phyloP scores from a whole-genome alignment of 2,888 invertebrate genomes.

The Drosophila sordidula region DNA sequence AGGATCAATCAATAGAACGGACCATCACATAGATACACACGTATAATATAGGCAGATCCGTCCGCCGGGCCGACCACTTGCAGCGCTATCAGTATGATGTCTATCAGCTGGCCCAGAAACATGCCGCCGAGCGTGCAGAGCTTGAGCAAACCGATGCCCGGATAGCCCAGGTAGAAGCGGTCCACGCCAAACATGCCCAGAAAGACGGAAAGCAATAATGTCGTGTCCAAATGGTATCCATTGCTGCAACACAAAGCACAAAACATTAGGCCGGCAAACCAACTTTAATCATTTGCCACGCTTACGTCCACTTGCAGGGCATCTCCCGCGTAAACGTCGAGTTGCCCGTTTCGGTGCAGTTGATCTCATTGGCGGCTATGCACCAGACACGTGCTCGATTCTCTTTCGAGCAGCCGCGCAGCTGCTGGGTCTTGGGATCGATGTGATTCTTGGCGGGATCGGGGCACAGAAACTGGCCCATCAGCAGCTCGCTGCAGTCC shows the following conservation, averaged over 20 bases:
- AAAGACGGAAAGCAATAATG: slow-evolving; percentile 96
- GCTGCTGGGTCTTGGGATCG: slow-evolving; percentile 95
- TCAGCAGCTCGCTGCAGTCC: slow-evolving; percentile 90
- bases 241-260: slow-evolving; percentile 88
- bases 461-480: slow-evolving; percentile 94
- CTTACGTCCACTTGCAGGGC: slow-evolving; percentile 98
- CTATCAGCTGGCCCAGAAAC: slow-evolving; percentile 97
- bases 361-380: slow-evolving; percentile 92
- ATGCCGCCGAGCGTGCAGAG: slow-evolving; percentile 98
- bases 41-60: slow-evolving; percentile 96
- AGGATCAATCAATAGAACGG: not conserved
- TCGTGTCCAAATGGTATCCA: slow-evolving; percentile 96
- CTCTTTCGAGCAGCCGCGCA: slow-evolving; percentile 88
- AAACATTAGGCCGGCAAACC: not conserved
- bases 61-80: slow-evolving; percentile 96
- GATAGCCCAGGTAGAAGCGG: slow-evolving; percentile 99
- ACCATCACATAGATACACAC: slow-evolving; percentile 20
- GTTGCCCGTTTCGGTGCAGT: slow-evolving; percentile 92
- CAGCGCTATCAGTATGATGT: slow-evolving; percentile 92
- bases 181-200: slow-evolving; percentile 99
- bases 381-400: slow-evolving; percentile 88
- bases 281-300: slow-evolving; percentile 61
- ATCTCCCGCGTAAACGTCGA: slow-evolving; percentile 92
- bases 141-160: slow-evolving; percentile 97
- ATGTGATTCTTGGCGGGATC: slow-evolving; percentile 91